Percentiles rank a stretch among this genome's conserved stretches.
Conservation (phyloP, 2,797 vertebrate species). For the Discoglossus pictus region DNA sequence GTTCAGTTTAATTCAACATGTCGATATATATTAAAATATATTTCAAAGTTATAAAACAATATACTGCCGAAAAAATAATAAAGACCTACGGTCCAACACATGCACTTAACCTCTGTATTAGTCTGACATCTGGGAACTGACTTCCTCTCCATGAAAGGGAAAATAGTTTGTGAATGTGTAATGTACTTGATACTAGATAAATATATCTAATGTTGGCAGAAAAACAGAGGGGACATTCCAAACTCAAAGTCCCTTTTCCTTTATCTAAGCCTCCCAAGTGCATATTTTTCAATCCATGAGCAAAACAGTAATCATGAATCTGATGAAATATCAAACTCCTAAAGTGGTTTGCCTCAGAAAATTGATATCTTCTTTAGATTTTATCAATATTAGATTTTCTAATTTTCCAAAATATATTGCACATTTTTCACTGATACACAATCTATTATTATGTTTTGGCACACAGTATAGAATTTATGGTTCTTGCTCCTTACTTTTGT, state of each 20-base stretch:
- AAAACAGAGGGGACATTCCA: constrained; percentile 28
- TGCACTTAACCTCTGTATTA: background rate
- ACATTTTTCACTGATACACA: constrained; percentile 31
- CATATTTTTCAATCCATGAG: constrained; percentile 14
- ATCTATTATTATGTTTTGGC: constrained; percentile 35
- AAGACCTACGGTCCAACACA: background rate
- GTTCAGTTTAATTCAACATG: too few species aligned
- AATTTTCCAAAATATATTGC: constrained; percentile 29
- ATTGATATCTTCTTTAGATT: constrained; percentile 34
- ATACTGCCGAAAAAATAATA: too few species aligned
- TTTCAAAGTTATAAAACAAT: too few species aligned
- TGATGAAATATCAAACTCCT: background rate
- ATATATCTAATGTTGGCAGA: constrained; percentile 32
- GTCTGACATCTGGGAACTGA: constrained; percentile 12
- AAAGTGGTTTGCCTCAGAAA: constrained; percentile 11
- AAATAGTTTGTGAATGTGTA: constrained; percentile 29
- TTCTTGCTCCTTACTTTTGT: constrained; percentile 36
- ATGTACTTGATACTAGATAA: constrained; percentile 30
- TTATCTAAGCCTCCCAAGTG: constrained; percentile 3
- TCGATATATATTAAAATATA: too few species aligned
- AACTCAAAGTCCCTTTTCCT: constrained; percentile 2
- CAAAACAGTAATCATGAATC: constrained; percentile 17
- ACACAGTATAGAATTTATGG: constrained; percentile 39
- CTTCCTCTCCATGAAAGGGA: constrained; percentile 12
- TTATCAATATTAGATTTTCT: constrained; percentile 42